A percentile compares a stretch with the other conserved stretches of the same genome.
Evolutionary conservation across 2,797 vertebrate species (phyloP).

Genomic region (Sciurus vulgaris): DNA sequence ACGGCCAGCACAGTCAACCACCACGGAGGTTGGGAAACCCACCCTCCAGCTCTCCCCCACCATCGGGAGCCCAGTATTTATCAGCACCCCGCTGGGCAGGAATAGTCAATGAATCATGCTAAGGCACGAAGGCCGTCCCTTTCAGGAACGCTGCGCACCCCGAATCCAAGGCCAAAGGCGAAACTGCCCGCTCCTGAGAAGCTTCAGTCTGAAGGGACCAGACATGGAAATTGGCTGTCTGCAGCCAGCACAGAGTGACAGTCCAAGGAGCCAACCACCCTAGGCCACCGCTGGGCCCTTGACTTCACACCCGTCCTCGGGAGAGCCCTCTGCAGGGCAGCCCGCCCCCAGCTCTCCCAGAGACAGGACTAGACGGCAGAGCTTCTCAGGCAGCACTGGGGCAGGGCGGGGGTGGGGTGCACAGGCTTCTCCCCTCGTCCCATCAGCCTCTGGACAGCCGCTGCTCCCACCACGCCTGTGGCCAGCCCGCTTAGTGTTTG

Average conservation of each 20-base stretch:
- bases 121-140: neutral
- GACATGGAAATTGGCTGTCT: neutral
- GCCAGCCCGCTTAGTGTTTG: neutral
- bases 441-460: neutral
- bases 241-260: neutral
- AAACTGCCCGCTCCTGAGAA: neutral
- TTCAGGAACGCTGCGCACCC: neutral
- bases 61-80: neutral
- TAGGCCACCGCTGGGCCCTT: neutral
- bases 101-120: neutral
- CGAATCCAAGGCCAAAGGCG: neutral
- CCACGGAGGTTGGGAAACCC: neutral
- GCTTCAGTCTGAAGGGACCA: no score
- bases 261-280: neutral
- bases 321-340: neutral
- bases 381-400: neutral
- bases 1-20: fast-evolving
- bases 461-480: neutral
- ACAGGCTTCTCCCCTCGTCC: neutral
- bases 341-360: neutral
- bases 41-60: neutral
- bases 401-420: no score
- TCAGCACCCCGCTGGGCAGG: neutral
- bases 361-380: neutral
- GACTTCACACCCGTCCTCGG: neutral